Evolutionary conservation across 1,140 invertebrate genomes (phyloP).

Genomic region (Diprion similis): DNA sequence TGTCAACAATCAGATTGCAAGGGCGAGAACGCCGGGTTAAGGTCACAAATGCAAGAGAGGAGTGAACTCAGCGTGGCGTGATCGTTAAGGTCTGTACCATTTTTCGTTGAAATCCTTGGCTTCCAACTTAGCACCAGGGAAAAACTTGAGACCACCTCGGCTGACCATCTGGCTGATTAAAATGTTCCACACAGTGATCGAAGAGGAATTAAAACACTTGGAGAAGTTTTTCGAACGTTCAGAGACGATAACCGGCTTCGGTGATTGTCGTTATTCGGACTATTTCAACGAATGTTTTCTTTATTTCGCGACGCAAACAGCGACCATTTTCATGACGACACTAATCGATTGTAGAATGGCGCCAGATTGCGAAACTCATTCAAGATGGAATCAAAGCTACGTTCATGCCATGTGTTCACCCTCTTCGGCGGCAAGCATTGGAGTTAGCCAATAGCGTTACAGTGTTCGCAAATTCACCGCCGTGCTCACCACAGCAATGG

Average conservation of each 20-base stretch:
- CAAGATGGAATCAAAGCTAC: neutral
- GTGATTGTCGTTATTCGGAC: neutral
- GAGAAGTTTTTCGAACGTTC: neutral
- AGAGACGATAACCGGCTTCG: slow-evolving; percentile 1
- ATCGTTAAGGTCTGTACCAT: slow-evolving; percentile 57
- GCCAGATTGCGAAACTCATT: neutral
- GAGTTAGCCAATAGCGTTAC: too few species aligned
- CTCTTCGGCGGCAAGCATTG: neutral
- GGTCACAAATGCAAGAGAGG: too few species aligned
- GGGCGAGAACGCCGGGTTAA: neutral
- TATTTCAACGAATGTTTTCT: neutral
- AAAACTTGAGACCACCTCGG: slow-evolving; percentile 55
- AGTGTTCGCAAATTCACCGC: too few species aligned
- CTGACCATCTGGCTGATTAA: slow-evolving; percentile 32
- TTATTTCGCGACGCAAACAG: slow-evolving; percentile 7
- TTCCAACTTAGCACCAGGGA: slow-evolving; percentile 71
- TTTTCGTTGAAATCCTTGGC: slow-evolving; percentile 74
- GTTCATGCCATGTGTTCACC: neutral
- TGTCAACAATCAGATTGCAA: neutral
- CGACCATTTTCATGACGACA: slow-evolving; percentile 7
- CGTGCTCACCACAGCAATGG: too few species aligned
- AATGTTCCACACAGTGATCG: neutral
- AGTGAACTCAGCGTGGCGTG: too few species aligned
- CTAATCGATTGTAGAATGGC: slow-evolving; percentile 2
- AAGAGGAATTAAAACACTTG: neutral